Conservation (phyloP, 1,140 invertebrate genomes). For the Cherax quadricarinatus region DNA sequence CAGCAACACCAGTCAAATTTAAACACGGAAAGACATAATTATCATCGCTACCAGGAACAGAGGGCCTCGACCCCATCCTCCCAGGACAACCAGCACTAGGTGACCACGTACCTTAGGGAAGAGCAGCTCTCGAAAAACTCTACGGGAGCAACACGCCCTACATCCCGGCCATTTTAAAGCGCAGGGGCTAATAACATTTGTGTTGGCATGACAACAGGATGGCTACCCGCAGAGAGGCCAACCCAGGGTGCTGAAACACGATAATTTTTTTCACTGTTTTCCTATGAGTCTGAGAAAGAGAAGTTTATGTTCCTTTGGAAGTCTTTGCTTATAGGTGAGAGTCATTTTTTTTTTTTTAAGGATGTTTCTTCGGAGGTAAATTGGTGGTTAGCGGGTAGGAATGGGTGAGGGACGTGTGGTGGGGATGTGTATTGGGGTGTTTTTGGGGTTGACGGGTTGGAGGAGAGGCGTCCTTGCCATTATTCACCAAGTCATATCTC, state of each 20-base stretch:
- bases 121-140: slow-evolving; percentile 37
- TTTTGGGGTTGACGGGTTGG: slow-evolving; percentile 25
- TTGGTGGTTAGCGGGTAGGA: not conserved
- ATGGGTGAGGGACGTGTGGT: not conserved
- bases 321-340: not conserved
- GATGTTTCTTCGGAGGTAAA: not conserved
- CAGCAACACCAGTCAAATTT: no score
- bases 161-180: slow-evolving; percentile 67
- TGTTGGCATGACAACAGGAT: slow-evolving; percentile 70
- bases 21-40: no score
- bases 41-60: no score
- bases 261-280: slow-evolving; percentile 54
- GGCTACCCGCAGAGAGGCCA: slow-evolving; percentile 59
- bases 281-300: not conserved
- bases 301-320: no score
- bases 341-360: not conserved
- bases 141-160: slow-evolving; percentile 52
- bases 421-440: slow-evolving; percentile 23
- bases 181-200: slow-evolving; percentile 68
- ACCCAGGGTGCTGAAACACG: slow-evolving; percentile 14
- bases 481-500: slow-evolving; percentile 60
- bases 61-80: no score
- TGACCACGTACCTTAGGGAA: no score
- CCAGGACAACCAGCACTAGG: no score
- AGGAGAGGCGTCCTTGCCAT: slow-evolving; percentile 40